A percentile compares a stretch with the other conserved stretches of the same genome.
These are phyloP conservation scores for Coptodon rendalli DNA, from an alignment of 2,113 vertebrate genomes.

Conservation along the genomic window DNA sequence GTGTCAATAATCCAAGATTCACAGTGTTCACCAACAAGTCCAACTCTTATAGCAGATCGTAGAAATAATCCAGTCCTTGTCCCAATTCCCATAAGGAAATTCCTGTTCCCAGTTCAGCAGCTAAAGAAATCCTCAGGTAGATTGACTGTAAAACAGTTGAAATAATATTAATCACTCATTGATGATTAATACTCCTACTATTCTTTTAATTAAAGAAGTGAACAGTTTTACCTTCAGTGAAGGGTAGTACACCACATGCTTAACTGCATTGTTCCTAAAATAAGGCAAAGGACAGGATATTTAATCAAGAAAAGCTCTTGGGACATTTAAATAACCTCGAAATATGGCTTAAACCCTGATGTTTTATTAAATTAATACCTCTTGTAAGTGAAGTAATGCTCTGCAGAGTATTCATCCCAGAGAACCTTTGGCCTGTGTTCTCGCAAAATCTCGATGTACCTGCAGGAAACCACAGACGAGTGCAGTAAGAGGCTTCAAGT, in stretches of 20 bases:
- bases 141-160: conserved; percentile 76
- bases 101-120: conserved; percentile 87
- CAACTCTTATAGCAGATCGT: conserved; percentile 83
- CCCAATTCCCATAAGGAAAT: conserved; percentile 96
- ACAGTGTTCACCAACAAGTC: background rate
- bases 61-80: conserved; percentile 99
- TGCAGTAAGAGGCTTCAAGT: background rate
- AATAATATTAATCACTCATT: background rate
- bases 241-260: conserved; percentile 87
- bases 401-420: conserved; percentile 86
- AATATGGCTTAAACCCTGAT: background rate
- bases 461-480: conserved; percentile 30
- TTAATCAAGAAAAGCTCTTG: background rate
- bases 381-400: conserved; percentile 91
- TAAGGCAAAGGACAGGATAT: background rate
- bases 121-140: conserved; percentile 82
- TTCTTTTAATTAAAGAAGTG: background rate
- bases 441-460: conserved; percentile 88
- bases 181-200: background rate
- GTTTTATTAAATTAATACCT: conserved; percentile 64
- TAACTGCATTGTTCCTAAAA: conserved; percentile 82
- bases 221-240: conserved; percentile 81
- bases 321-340: background rate
- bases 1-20: background rate
- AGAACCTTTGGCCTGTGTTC: conserved; percentile 83